A percentile compares a stretch with the other conserved stretches of the same genome.
Evolutionary conservation across 2,888 invertebrate species (phyloP).

Genomic region (Toxonevra muliebris): DNA sequence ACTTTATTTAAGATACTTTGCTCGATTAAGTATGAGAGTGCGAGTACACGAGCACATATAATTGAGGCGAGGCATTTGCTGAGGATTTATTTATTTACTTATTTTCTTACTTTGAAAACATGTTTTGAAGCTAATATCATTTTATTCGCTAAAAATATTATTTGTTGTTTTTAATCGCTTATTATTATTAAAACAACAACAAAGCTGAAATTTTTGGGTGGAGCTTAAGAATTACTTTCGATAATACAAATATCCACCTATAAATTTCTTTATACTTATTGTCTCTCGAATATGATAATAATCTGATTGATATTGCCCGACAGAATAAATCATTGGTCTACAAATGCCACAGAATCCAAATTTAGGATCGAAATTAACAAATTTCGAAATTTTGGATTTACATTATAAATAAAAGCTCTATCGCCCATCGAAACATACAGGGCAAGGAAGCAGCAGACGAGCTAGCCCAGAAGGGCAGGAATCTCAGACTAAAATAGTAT

Average conservation of each 20-base stretch:
- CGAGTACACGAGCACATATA: background rate
- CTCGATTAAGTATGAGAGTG: background rate
- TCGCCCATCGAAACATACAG: too few relatives aligned
- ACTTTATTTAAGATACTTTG: constrained; percentile 18
- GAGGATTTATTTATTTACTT: background rate
- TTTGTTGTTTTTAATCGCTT: constrained; percentile 25
- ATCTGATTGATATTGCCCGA: too few relatives aligned
- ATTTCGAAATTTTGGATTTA: too few relatives aligned
- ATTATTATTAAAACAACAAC: constrained; percentile 26
- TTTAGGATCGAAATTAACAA: too few relatives aligned
- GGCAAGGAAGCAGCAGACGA: too few relatives aligned
- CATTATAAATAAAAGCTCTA: too few relatives aligned
- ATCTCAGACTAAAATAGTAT: too few relatives aligned
- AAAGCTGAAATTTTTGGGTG: constrained; percentile 26
- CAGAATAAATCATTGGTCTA: too few relatives aligned
- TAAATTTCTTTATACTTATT: too few relatives aligned
- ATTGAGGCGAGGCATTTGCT: background rate
- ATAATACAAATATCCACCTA: background rate
- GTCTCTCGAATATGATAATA: too few relatives aligned
- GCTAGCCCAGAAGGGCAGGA: too few relatives aligned
- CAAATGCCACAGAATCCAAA: too few relatives aligned
- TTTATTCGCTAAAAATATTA: constrained; percentile 9
- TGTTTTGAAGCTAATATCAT: constrained; percentile 11
- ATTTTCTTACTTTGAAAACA: constrained; percentile 11
- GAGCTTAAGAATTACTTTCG: constrained; percentile 26